phyloP scores from a whole-genome alignment of 2,888 invertebrate species.

The Ormyrus rosae region DNA sequence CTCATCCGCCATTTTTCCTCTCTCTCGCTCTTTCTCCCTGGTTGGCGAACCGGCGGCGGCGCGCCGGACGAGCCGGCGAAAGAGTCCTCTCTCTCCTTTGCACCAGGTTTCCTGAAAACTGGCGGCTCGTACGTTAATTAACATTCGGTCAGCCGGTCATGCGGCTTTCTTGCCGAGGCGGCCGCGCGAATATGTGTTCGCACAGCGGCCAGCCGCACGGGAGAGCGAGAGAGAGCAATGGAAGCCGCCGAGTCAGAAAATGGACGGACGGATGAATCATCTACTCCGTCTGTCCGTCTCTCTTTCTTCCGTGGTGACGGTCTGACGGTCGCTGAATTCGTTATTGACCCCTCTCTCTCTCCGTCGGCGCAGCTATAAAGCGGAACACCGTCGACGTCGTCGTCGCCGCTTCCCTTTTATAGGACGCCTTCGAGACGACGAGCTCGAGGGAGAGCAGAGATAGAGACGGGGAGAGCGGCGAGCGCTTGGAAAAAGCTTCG shows the following conservation, averaged over 20 bases:
- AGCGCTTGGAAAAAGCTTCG: slow-evolving; percentile 10
- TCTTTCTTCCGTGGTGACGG: slow-evolving; percentile 17
- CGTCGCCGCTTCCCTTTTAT: slow-evolving; percentile 1
- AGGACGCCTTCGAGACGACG: not conserved
- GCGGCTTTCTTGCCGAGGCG: too few relatives aligned
- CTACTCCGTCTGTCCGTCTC: slow-evolving; percentile 27
- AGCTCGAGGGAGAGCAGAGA: not conserved
- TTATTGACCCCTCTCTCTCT: slow-evolving; percentile 32
- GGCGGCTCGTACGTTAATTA: too few relatives aligned
- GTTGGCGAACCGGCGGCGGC: slow-evolving; percentile 16
- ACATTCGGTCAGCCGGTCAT: too few relatives aligned
- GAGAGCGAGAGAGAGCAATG: slow-evolving; percentile 25
- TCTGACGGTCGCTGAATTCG: slow-evolving; percentile 36
- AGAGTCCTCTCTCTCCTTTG: not conserved
- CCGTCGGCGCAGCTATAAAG: not conserved
- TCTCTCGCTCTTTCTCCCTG: slow-evolving; percentile 25
- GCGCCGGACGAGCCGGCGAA: slow-evolving; percentile 33
- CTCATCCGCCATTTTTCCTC: slow-evolving; percentile 45
- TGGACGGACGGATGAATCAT: slow-evolving; percentile 56
- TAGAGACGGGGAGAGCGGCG: not conserved
- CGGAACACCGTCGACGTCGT: slow-evolving; percentile 3
- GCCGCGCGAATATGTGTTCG: too few relatives aligned
- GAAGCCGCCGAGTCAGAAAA: slow-evolving; percentile 53
- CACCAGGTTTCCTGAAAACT: not conserved
- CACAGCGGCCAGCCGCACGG: slow-evolving; percentile 20